Base-by-base conservation (phyloP, 2,797 vertebrate species). In the Hemibagrus guttatus region DNA sequence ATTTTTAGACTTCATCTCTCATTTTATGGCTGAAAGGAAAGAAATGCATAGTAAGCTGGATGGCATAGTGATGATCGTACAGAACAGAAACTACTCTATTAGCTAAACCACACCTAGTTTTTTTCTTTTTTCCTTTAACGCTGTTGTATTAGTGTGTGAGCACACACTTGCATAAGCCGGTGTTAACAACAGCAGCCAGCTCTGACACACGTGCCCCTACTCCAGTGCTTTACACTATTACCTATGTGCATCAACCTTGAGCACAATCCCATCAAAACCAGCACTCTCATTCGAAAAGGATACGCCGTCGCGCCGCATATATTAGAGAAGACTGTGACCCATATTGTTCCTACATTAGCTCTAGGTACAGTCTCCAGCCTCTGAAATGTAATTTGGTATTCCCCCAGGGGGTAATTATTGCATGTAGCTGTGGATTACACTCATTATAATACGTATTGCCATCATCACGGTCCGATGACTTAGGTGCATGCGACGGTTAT, bases 291-390 rank as follows among this genome's bases (percentile, higher is more conserved):
- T 92, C 84, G 16, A 49, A 85, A 81, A 87, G 92, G 92, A 94
- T 94, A 94, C 93, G 93, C 93, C 89, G 93, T 93, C 93, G 93
- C 91, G 88, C 91, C 46, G 86, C 90, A 89, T 91, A 91, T 91
- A 94, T 94, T 94, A 93, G 90, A 93, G 90, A 89, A 90, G 91
- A 91, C 90, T 89, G 75, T 82, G 90, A 87, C 92, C 89, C 90
- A 91, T 92, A 92, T 93, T 95, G 93, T 94, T 94, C 93, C 91
- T 92, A 91, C 91, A 93, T 94, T 93, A 93, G 91, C 90, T 90
- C 59, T 84, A 91, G 91, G 85, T 89, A 64, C 86, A 81, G 89
- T 87, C 85, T 91, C 88, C 83, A 88, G 90, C 89, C 93, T 92
- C 90, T 87, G 86, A 86, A 91, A 89, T 91, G 89, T 91, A 92